Base-by-base conservation (phyloP, 2,113 vertebrate genomes). In the Dasyornis broadbenti region DNA sequence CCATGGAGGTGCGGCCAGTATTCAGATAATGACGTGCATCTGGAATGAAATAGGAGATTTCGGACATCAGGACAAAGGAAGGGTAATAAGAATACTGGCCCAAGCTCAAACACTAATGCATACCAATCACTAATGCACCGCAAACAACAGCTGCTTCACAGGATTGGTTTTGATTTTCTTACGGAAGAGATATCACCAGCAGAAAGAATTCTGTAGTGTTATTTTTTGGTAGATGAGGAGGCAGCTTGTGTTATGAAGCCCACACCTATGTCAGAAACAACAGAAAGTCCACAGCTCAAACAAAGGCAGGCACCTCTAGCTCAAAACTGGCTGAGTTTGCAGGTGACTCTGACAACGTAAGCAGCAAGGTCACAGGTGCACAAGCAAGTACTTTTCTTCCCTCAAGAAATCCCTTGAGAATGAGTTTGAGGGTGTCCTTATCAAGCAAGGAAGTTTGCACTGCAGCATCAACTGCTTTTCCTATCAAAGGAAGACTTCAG, bases 1-100 rank as follows among this genome's bases (percentile, higher is more conserved):
- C 78, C 47, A 20, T 9, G 54, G 66, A 87, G 44, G 50, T 53
- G 18, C 85, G 50, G 50, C 70, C 70, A 77, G 42, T 23, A 54
- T 82, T 86, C 78, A 77, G 21, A 94, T 35, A 63, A 53, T 54
- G 68, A 90, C 3, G 0, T 31, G 13, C 13, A 47, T 83, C 80
- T 92, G 75, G 75, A 77, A 86, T 63, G 54, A 93, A 93, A 40
- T 33, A 50, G 59, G 70, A 90, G 42, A 90, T 93, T 92, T 89
- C 4, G 7, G 82, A 92, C 76, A 63, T 61, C 50, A 64, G 56
- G 56, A 90, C 68, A 71, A 83, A 85, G 18, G 61, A 79, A 71
- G 26, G 78, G 42, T 45, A 88, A 70, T 44, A 94, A 69, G 52
- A 86, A 61, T 39, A 60, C 78, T 82, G 84, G 66, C 78, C 70